Evolutionary conservation across 2,888 invertebrate genomes (phyloP).

Genomic region (Scrobipalpa atriplicella): DNA sequence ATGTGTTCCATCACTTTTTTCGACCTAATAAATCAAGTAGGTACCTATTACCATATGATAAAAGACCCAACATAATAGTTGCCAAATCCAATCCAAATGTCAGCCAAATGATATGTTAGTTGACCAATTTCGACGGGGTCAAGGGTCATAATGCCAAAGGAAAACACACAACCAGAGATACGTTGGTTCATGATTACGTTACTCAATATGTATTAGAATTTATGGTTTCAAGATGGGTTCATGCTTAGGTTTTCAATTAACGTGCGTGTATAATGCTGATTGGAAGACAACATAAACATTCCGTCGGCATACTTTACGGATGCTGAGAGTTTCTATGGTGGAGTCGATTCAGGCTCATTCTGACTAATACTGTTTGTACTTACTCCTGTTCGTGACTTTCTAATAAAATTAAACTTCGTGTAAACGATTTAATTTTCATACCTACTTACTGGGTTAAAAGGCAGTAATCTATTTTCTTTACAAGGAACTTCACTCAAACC

Average conservation of each 20-base stretch:
- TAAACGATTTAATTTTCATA: too few species aligned
- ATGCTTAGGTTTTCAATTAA: conserved; percentile 3
- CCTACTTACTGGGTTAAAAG: too few species aligned
- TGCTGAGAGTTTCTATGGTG: neutral
- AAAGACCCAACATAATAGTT: neutral
- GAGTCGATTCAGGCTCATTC: too few species aligned
- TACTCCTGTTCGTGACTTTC: too few species aligned
- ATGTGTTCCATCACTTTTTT: too few species aligned
- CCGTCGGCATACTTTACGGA: neutral
- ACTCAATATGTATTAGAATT: conserved; percentile 6
- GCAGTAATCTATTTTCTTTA: too few species aligned
- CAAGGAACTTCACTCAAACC: too few species aligned
- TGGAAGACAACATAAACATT: neutral
- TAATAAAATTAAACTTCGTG: too few species aligned
- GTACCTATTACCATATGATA: neutral
- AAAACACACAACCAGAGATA: conserved; percentile 3
- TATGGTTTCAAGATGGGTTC: neutral
- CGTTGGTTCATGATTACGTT: neutral
- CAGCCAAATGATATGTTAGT: conserved; percentile 26
- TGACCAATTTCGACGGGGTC: conserved; percentile 28
- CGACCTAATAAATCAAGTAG: neutral
- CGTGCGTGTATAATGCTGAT: conserved; percentile 7
- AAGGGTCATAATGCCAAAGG: conserved; percentile 26
- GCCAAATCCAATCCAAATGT: conserved; percentile 11
- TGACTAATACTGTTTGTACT: too few species aligned